Evolutionary conservation across 2,113 vertebrate species (phyloP), one percentile per base, ranked within the genome.

Genomic region (Perca fluviatilis): DNA sequence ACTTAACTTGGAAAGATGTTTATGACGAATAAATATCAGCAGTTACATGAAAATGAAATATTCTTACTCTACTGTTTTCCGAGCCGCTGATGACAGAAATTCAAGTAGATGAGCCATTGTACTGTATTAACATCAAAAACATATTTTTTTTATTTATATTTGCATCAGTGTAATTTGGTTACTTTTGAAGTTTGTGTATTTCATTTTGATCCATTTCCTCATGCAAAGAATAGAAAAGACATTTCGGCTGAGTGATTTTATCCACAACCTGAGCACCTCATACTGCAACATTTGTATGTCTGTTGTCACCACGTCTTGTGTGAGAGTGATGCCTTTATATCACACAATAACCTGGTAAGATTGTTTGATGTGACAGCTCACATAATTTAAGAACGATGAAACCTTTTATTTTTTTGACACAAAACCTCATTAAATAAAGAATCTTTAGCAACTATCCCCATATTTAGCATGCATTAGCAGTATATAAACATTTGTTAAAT

Each of bases 331-430:
- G 14, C 50, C 60, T 83, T 69, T 57, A 63, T 74, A 46, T 62
- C 19, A 74, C 47, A 57, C 14, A 62, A 53, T 46, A 61, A 58
- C 49, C 43, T 1, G 18, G 16, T 16, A 25, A 74, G 62, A 70
- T 62, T 53, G 72, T 82, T 84, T 80, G 72, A 86, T 74, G 61
- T 75, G 83, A 72, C 74, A 76, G 74, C 67, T 68, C 57, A n/a
- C 3, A 54, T 57, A 4, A 36, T 77, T 46, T n/a, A 47, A 54
- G 46, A 79, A 10, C 74, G 46, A 77, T 60, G 21, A 78, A 53
- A 60, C 18, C 1, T 57, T 33, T 71, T 74, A n/a, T 3, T 6
- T 18, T 61, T 73, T 27, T 5, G 12, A 75, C 25, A 72, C 33
- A 27, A 63, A 83, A 68, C 2, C 60, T 80, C 43, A 66, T 63